These are phyloP conservation scores for Pangasius krempfi DNA, from an alignment of 2,797 vertebrate genomes.

Conservation along the genomic window DNA sequence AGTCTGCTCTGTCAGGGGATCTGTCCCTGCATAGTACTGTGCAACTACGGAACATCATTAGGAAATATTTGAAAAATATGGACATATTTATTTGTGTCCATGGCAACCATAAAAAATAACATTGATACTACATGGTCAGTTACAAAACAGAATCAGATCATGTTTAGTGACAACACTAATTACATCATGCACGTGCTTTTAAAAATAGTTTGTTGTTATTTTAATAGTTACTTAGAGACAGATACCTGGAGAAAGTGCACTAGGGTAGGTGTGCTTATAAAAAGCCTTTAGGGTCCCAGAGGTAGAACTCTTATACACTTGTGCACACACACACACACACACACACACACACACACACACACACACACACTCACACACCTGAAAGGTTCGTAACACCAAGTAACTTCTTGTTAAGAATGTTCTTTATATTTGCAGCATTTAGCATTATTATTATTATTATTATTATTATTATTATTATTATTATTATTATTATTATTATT, in stretches of 20 bases:
- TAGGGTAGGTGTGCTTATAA: conserved; percentile 57
- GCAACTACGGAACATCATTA: not conserved
- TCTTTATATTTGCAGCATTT: not conserved
- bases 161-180: not conserved
- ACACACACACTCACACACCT: not conserved
- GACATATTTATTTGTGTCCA: not conserved
- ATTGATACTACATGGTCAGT: not conserved
- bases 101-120: not conserved
- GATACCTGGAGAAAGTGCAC: not conserved
- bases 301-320: conserved; percentile 1
- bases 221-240: conserved; percentile 4
- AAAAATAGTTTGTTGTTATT: not conserved
- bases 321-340: not conserved
- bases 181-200: not conserved
- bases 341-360: not conserved
- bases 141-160: not conserved
- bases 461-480: too few species aligned
- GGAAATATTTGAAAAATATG: not conserved
- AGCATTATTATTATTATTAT: too few species aligned
- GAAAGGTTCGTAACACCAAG: not conserved
- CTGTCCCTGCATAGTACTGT: not conserved
- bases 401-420: not conserved
- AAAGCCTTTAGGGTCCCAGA: conserved; percentile 59
- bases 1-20: not conserved
- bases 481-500: too few species aligned